These are phyloP conservation scores for Nezara viridula DNA, from an alignment of 2,888 invertebrate genomes.

Conservation along the genomic window DNA sequence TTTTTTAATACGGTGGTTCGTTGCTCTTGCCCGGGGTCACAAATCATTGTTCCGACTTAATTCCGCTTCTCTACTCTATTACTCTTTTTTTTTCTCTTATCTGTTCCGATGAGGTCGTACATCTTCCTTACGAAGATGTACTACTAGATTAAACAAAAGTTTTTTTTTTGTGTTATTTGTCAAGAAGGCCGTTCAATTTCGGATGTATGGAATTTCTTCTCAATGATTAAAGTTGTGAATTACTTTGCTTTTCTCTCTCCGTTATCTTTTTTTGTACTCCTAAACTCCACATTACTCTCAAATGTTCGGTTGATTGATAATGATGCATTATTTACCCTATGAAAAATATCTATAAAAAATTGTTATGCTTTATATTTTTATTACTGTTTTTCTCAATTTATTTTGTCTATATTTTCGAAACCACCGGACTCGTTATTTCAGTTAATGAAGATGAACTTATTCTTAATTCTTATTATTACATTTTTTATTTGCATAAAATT, in stretches of 20 bases:
- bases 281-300: not conserved
- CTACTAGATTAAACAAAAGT: not conserved
- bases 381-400: too few relatives aligned
- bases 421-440: too few relatives aligned
- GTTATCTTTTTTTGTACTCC: not conserved
- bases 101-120: not conserved
- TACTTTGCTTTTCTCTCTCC: not conserved
- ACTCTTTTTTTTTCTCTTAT: slow-evolving; percentile 21
- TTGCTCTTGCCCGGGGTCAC: not conserved
- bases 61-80: not conserved
- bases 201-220: not conserved
- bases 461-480: too few relatives aligned
- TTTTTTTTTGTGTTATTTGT: not conserved
- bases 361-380: too few relatives aligned
- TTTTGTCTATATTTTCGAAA: too few relatives aligned
- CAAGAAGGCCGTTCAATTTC: not conserved
- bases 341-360: too few relatives aligned
- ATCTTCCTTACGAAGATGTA: not conserved
- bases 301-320: not conserved
- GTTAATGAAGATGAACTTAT: too few relatives aligned
- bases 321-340: too few relatives aligned
- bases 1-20: not conserved
- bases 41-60: slow-evolving; percentile 20
- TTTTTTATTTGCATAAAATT: too few relatives aligned
- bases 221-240: not conserved